Conservation (phyloP, 2,113 vertebrate species). For the Bujurquina vittata region DNA sequence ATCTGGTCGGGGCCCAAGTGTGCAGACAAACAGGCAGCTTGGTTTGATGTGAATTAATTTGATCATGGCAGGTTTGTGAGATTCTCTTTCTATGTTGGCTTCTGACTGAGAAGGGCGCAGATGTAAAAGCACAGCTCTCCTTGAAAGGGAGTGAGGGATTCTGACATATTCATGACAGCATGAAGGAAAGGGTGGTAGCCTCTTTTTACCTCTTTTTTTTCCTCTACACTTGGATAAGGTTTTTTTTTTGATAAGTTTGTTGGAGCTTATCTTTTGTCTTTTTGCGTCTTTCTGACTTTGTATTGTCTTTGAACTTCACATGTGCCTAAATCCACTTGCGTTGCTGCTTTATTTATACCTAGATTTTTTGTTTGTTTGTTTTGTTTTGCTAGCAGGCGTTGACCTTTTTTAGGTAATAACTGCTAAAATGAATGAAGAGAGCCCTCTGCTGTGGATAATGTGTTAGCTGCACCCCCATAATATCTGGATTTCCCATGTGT, state of each 20-base stretch:
- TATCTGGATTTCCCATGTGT: conserved; percentile 7
- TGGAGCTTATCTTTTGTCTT: not conserved
- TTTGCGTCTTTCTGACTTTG: not conserved
- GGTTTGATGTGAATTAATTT: conserved; percentile 68
- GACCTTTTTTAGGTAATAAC: not conserved
- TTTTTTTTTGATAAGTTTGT: not conserved
- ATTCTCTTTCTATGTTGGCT: conserved; percentile 41
- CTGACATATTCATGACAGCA: conserved; percentile 44
- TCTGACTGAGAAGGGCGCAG: conserved; percentile 37
- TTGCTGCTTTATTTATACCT: not conserved
- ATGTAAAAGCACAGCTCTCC: conserved; percentile 45
- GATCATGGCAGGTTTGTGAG: conserved; percentile 64
- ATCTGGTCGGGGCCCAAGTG: conserved; percentile 66
- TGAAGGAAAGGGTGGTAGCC: conserved; percentile 28
- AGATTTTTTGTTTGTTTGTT: not conserved
- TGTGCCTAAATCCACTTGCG: not conserved
- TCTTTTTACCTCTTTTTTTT: conserved; percentile 8
- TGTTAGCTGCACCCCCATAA: not conserved
- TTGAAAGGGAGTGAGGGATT: conserved; percentile 29
- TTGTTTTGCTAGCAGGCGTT: not conserved
- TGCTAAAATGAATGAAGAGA: conserved; percentile 6
- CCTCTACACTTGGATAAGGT: not conserved
- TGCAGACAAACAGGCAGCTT: conserved; percentile 67
- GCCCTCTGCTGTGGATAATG: not conserved
- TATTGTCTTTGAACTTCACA: not conserved